Evolutionary conservation across 1,140 invertebrate species (phyloP).

Genomic region (Pachyrhynchus sulphureomaculatus): DNA sequence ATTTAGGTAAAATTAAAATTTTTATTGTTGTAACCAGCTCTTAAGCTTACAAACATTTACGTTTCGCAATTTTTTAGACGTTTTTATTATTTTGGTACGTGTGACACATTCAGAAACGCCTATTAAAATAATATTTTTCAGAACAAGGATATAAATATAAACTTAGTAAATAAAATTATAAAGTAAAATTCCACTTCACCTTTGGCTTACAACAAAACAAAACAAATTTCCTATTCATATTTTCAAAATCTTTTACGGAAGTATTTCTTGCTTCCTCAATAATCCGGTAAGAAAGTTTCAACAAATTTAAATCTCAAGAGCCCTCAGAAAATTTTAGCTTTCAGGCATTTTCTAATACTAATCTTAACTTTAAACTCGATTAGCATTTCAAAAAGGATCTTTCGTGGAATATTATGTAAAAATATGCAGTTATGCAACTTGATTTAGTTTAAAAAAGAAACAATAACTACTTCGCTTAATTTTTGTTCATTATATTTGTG

Average conservation of each 20-base stretch:
- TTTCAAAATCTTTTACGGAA: slow-evolving; percentile 20
- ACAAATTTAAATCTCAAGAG: slow-evolving; percentile 32
- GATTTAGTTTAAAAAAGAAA: too few relatives aligned
- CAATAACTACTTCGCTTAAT: too few relatives aligned
- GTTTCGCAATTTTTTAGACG: too few relatives aligned
- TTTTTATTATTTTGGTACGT: too few relatives aligned
- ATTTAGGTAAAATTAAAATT: too few relatives aligned
- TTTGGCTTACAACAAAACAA: slow-evolving; percentile 1
- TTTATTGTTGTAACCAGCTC: too few relatives aligned
- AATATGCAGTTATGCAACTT: slow-evolving; percentile 17
- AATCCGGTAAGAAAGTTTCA: slow-evolving; percentile 15
- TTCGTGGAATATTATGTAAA: slow-evolving; percentile 19
- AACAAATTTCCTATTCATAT: slow-evolving; percentile 19
- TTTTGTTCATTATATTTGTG: too few relatives aligned
- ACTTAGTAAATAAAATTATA: too few relatives aligned
- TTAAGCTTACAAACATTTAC: too few relatives aligned
- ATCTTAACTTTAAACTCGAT: slow-evolving; percentile 27
- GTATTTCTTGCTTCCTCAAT: slow-evolving; percentile 10
- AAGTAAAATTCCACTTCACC: slow-evolving; percentile 8
- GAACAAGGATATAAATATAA: not conserved
- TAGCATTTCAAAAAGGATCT: slow-evolving; percentile 28
- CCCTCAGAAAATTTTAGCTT: slow-evolving; percentile 24
- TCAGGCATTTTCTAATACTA: slow-evolving; percentile 18
- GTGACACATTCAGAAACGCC: too few relatives aligned
- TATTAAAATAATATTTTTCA: too few relatives aligned